phyloP scores from a whole-genome alignment of 2,113 vertebrate genomes.

The Neotragus pygmaeus region DNA sequence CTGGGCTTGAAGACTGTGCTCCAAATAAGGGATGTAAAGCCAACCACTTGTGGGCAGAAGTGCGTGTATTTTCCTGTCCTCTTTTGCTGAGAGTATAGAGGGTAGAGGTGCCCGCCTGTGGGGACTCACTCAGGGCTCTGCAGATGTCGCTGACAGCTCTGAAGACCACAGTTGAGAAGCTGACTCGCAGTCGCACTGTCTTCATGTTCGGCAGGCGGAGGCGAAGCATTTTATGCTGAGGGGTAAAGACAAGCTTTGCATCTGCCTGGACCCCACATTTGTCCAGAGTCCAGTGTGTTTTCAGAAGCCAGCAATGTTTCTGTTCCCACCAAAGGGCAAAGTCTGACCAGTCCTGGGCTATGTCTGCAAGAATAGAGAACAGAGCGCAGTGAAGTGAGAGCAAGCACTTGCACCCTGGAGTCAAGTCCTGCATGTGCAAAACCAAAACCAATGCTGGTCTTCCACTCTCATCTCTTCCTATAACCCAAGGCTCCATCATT shows the following conservation, averaged over 20 bases:
- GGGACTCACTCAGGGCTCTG: constrained; percentile 91
- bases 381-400: background rate
- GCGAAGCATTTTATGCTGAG: constrained; percentile 92
- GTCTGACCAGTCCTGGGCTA: constrained; percentile 94
- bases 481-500: background rate
- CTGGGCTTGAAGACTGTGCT: background rate
- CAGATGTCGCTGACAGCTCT: constrained; percentile 92
- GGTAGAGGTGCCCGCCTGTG: background rate
- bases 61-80: background rate
- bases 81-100: background rate
- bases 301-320: constrained; percentile 94
- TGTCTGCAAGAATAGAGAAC: constrained; percentile 78
- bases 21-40: background rate
- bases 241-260: constrained; percentile 92
- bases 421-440: background rate
- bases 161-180: constrained; percentile 93
- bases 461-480: background rate
- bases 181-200: constrained; percentile 88
- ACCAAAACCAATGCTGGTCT: background rate
- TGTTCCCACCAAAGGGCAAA: constrained; percentile 98
- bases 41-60: background rate
- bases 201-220: constrained; percentile 94
- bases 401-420: background rate
- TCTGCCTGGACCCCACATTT: constrained; percentile 95
- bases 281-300: constrained; percentile 97